A percentile compares a stretch with the other conserved stretches of the same genome.
These are phyloP conservation scores for Leptodactylus fuscus DNA, from an alignment of 2,113 vertebrate species.

Conservation along the genomic window DNA sequence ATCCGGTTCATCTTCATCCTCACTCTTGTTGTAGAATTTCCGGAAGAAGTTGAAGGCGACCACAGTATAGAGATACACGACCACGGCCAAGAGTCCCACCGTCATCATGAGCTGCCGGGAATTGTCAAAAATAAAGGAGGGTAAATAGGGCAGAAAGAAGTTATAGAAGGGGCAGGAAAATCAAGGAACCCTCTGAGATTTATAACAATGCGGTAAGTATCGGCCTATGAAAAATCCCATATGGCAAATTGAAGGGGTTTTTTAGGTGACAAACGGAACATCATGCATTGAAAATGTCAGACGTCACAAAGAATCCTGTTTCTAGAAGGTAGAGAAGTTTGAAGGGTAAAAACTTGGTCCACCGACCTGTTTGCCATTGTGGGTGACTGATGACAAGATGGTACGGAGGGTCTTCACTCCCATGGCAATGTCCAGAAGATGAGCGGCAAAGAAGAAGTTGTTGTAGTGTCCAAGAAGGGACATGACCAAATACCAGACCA, in stretches of 20 bases:
- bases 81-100: conserved; percentile 87
- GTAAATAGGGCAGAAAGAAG: neutral
- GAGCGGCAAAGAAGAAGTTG: conserved; percentile 91
- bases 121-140: neutral
- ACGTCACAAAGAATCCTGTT: no score
- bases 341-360: no score
- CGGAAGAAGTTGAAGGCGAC: conserved; percentile 97
- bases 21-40: conserved; percentile 95
- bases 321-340: no score
- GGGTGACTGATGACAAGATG: conserved; percentile 91
- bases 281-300: no score
- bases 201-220: neutral
- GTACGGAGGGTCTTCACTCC: conserved; percentile 91
- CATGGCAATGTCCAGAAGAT: conserved; percentile 93
- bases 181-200: neutral
- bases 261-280: no score
- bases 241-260: no score
- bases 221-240: no score
- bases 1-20: conserved; percentile 92
- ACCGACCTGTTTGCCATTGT: conserved; percentile 94
- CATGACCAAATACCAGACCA: conserved; percentile 91
- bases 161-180: neutral
- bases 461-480: conserved; percentile 92
- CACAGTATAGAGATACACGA: conserved; percentile 92
- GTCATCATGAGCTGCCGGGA: conserved; percentile 87